phyloP scores from a whole-genome alignment of 2,888 invertebrate species.

The Tortrix viridana region DNA sequence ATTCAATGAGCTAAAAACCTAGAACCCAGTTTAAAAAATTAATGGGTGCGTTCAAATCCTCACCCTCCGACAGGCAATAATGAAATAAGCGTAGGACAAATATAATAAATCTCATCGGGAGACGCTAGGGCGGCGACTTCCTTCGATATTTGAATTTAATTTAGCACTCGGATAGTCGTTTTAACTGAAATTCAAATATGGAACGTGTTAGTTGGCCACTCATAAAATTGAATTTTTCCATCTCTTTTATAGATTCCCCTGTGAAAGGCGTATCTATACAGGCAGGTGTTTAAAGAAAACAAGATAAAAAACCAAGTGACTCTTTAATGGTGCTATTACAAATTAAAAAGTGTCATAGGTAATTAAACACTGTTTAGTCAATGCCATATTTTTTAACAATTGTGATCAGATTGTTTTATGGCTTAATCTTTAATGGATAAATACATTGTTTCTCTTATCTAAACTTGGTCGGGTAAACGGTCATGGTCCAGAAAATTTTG shows the following conservation, averaged over 20 bases:
- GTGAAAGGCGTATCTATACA: neutral
- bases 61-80: slow-evolving; percentile 72
- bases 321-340: no score
- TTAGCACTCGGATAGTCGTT: slow-evolving; percentile 76
- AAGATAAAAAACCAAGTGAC: no score
- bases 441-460: no score
- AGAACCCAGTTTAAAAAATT: slow-evolving; percentile 31
- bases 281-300: neutral
- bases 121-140: slow-evolving; percentile 79
- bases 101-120: slow-evolving; percentile 80
- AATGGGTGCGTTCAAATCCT: slow-evolving; percentile 51
- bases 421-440: no score
- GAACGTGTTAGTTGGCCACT: slow-evolving; percentile 10
- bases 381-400: no score
- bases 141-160: slow-evolving; percentile 84
- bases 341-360: no score
- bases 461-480: no score
- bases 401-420: no score
- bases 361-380: no score
- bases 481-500: neutral
- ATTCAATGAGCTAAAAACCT: slow-evolving; percentile 20
- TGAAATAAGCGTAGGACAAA: slow-evolving; percentile 84
- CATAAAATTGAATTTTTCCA: slow-evolving; percentile 1
- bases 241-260: neutral
- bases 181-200: slow-evolving; percentile 48